Base-by-base conservation (phyloP, 2,888 invertebrate species). In the Saturnia japonica region DNA sequence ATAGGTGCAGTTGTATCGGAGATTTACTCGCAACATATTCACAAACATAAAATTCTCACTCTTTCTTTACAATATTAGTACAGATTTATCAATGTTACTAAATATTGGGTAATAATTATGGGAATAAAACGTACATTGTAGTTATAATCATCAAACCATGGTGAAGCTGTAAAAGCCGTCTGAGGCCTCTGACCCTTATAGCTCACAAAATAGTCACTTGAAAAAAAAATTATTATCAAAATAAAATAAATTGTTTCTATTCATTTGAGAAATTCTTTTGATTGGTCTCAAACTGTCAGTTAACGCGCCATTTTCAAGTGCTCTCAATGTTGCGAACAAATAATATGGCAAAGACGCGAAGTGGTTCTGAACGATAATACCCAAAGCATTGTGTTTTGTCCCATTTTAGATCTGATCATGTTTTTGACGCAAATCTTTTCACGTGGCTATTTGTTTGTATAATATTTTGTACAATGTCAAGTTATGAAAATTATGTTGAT, bases 291-390 rank as follows among this genome's bases (percentile, higher is more conserved):
- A 77, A 75, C 83, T 85, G 88, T 88, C 88, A 86, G 82, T 86
- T 88, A 85, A 78, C 86, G 85, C 88, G 89, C 85, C 85, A 85
- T 80, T 87, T 85, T 88, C 81, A 79, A 93, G 91, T 77, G 85
- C 84, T 74, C 93, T 93, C 80, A 74, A 91, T 88, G 88, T 86
- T 91, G 85, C 85, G 85, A 88, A 79, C 88, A 88, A 79, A 84
- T 90, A 90, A 88, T 88, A 82, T 85, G 88, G 82, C 83, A 83
- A 86, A 86, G 89, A 89, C 88, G 85, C 89, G 81, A 78, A 91
- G 88, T 88, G 88, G 84, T 85, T 82, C 80, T 78, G 84, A 81
- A 83, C 76, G 75, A 81, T 83, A 83, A 83, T 81, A 62, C 16
- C 28, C 8, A 40, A 40, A 79, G 76, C 72, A 72, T 64, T 72